Conservation (phyloP, 2,797 vertebrate genomes). For the Centropyge bicolor region DNA sequence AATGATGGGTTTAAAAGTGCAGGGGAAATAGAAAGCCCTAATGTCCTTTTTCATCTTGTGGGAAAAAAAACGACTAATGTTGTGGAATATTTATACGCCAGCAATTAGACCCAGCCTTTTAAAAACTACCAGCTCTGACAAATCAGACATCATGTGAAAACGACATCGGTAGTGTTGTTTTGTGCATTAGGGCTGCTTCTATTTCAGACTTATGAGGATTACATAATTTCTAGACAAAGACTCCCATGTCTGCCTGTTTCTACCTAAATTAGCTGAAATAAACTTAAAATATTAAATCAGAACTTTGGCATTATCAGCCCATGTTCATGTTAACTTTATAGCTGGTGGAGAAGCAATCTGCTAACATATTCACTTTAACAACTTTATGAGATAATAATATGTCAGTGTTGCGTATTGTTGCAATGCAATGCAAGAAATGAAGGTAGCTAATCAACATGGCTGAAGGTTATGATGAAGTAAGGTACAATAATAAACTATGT, state of each 20-base stretch:
- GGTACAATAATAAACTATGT: background rate
- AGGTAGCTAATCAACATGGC: background rate
- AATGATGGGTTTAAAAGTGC: conserved; percentile 76
- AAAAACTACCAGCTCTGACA: conserved; percentile 28
- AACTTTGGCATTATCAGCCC: background rate
- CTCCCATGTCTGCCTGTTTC: background rate
- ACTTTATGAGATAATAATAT: background rate
- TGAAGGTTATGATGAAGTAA: background rate
- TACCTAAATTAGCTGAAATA: background rate
- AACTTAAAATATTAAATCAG: background rate
- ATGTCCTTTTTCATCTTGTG: conserved; percentile 71
- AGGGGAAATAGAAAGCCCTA: conserved; percentile 74
- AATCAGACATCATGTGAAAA: conserved; percentile 21
- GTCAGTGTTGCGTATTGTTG: background rate
- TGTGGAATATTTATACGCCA: conserved; percentile 71
- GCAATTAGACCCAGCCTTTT: conserved; percentile 56
- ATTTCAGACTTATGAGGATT: background rate
- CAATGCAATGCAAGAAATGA: background rate
- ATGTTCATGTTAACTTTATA: background rate
- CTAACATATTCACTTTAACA: background rate
- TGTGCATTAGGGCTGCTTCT: background rate
- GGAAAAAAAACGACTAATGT: conserved; percentile 55
- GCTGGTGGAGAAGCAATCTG: background rate
- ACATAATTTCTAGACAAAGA: background rate
- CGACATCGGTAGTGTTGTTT: conserved; percentile 10